Evolutionary conservation across 53 echinoderm and acorn worm genomes (phyloP).

Genomic region (Paracentrotus lividus): DNA sequence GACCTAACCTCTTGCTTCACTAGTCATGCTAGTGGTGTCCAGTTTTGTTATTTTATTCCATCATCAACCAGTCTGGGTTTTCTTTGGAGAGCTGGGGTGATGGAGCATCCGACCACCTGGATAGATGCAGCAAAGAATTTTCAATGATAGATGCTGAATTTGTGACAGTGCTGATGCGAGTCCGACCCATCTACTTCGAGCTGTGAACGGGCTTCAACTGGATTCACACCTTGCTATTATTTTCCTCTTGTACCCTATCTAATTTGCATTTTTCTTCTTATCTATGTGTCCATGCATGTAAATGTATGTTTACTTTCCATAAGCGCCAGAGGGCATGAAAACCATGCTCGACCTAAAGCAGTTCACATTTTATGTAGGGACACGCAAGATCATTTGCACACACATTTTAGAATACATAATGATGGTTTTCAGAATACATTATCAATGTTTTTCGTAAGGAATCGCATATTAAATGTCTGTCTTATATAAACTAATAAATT

Average conservation of each 20-base stretch:
- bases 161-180: too few species aligned
- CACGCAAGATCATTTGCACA: conserved; percentile 12
- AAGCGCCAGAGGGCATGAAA: neutral
- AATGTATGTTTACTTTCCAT: neutral
- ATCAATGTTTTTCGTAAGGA: neutral
- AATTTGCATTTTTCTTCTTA: neutral
- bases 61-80: too few species aligned
- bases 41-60: too few species aligned
- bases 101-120: too few species aligned
- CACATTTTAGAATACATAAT: neutral
- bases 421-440: too few species aligned
- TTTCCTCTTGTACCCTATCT: neutral
- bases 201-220: neutral
- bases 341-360: neutral
- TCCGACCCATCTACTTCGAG: neutral
- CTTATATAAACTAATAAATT: neutral
- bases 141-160: too few species aligned
- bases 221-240: too few species aligned
- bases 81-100: too few species aligned
- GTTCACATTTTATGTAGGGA: neutral
- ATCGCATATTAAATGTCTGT: neutral
- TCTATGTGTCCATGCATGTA: conserved; percentile 38
- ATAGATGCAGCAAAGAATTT: too few species aligned
- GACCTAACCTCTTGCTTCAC: too few species aligned
- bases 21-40: too few species aligned